Percentiles rank a stretch among this genome's conserved stretches.
Conservation (phyloP, 1,140 invertebrate species). For the Heliothis subflexa region DNA sequence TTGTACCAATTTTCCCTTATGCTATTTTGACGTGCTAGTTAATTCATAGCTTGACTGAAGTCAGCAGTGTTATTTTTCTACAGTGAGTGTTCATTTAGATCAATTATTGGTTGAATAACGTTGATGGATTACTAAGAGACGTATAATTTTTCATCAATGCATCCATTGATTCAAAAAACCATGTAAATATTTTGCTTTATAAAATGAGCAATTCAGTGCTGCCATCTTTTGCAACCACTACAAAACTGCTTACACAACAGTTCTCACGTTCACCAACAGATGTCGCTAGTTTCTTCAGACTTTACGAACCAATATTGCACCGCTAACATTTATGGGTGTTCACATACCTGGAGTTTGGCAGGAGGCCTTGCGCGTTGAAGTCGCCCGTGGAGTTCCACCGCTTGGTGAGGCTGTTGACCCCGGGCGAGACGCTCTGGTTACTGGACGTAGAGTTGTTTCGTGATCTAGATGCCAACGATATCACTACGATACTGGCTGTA, state of each 20-base stretch:
- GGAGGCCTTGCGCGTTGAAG: constrained; percentile 87
- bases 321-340: not conserved
- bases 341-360: constrained; percentile 87
- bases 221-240: not conserved
- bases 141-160: too few relatives aligned
- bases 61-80: too few relatives aligned
- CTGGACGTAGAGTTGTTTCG: constrained; percentile 84
- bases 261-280: not conserved
- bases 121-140: too few relatives aligned
- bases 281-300: not conserved
- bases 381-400: constrained; percentile 94
- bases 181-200: too few relatives aligned
- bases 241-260: not conserved
- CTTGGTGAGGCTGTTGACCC: constrained; percentile 87
- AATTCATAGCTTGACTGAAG: too few relatives aligned
- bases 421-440: constrained; percentile 79
- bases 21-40: too few relatives aligned
- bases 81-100: too few relatives aligned
- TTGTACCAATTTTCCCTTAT: too few relatives aligned
- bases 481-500: constrained; percentile 37
- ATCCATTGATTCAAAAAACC: too few relatives aligned
- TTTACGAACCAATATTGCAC: not conserved
- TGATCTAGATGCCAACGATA: constrained; percentile 69
- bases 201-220: not conserved
- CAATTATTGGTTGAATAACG: too few relatives aligned